These are phyloP conservation scores for Alectura lathami DNA, from an alignment of 2,113 vertebrate species.

Conservation along the genomic window DNA sequence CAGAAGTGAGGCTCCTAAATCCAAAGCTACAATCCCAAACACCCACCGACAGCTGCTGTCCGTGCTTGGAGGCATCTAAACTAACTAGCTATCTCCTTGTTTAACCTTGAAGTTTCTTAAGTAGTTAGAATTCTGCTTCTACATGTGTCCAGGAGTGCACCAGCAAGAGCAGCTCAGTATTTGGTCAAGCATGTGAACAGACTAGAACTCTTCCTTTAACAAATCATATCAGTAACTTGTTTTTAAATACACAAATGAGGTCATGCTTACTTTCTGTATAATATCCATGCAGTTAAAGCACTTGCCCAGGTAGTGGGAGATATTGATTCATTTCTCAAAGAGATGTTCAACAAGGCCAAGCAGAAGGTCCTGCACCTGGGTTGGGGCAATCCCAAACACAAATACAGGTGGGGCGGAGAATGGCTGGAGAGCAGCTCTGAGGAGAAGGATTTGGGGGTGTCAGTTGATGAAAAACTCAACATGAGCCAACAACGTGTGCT, in stretches of 20 bases:
- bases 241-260: neutral
- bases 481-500: no score
- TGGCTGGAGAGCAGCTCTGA: no score
- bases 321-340: neutral
- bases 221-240: neutral
- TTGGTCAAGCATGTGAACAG: neutral
- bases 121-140: neutral
- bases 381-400: no score
- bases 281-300: neutral
- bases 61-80: neutral
- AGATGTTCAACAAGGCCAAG: no score
- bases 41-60: neutral
- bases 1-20: neutral
- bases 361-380: no score
- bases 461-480: no score
- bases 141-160: neutral
- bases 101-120: constrained; percentile 3
- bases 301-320: neutral
- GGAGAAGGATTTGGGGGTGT: no score
- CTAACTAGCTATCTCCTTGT: neutral
- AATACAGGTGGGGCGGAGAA: no score
- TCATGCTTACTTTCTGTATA: neutral
- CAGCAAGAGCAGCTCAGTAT: neutral
- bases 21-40: neutral
- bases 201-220: neutral